Evolutionary conservation across 2,113 vertebrate species (phyloP).

Genomic region (Centropus unirufus): DNA sequence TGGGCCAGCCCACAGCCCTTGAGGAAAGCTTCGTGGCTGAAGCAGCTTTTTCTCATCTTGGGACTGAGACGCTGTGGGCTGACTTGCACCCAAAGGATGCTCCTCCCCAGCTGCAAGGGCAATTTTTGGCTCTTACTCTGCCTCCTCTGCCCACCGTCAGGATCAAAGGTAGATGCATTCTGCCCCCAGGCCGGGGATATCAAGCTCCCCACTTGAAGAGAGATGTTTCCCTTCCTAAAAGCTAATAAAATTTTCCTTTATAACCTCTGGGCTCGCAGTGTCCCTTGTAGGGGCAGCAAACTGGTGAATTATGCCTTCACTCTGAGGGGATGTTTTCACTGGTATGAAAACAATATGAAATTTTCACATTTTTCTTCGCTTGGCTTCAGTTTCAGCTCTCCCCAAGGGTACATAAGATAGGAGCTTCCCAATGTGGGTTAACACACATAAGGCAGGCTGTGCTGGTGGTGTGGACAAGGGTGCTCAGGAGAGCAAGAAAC

Average conservation of each 20-base stretch:
- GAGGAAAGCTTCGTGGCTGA: not conserved
- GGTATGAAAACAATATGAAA: not conserved
- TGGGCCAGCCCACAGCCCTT: not conserved
- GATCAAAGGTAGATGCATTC: not conserved
- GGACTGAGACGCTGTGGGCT: not conserved
- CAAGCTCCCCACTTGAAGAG: not conserved
- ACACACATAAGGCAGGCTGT: not conserved
- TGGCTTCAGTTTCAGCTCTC: not conserved
- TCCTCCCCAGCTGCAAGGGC: not conserved
- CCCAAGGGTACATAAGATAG: not conserved
- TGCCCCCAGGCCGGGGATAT: not conserved
- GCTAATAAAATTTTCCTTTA: slow-evolving; percentile 22
- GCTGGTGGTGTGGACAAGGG: not conserved
- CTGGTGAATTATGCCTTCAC: not conserved
- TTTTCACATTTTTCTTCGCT: not conserved
- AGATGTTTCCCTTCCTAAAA: slow-evolving; percentile 1
- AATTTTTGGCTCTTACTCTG: not conserved
- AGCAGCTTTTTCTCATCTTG: not conserved
- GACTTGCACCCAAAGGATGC: not conserved
- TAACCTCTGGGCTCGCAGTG: not conserved
- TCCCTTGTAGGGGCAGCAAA: not conserved
- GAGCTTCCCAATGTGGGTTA: not conserved
- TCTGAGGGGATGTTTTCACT: not conserved
- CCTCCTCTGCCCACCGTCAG: fast-evolving
- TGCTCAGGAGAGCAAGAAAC: not conserved